phyloP scores from a whole-genome alignment of 2,888 invertebrate species.

The Orthosia incerta region DNA sequence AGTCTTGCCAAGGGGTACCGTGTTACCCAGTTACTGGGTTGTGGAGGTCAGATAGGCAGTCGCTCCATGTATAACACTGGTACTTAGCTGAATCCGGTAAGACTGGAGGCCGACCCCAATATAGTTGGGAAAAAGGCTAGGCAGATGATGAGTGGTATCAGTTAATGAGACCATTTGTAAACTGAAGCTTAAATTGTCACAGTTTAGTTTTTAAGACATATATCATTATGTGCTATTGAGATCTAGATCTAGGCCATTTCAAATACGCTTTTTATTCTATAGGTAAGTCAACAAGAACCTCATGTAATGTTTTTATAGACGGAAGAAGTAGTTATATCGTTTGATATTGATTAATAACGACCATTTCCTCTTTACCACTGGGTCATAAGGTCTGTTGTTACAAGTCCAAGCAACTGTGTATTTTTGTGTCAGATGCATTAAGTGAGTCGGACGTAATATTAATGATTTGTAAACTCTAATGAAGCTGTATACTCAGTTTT shows the following conservation, averaged over 20 bases:
- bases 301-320: slow-evolving; percentile 1
- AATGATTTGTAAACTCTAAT: neutral
- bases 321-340: slow-evolving; percentile 31
- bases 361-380: slow-evolving; percentile 39
- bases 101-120: too few species aligned
- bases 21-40: too few species aligned
- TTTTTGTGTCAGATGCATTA: slow-evolving; percentile 1
- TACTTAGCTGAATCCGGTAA: too few species aligned
- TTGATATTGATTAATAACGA: slow-evolving; percentile 45
- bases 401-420: slow-evolving; percentile 16
- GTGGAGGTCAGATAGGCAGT: too few species aligned
- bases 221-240: neutral
- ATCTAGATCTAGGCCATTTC: neutral
- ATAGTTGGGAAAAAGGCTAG: too few species aligned
- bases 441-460: neutral
- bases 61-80: too few species aligned
- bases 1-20: too few species aligned
- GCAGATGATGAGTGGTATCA: slow-evolving; percentile 14
- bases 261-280: neutral
- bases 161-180: neutral
- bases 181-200: neutral
- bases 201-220: neutral
- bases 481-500: too few species aligned
- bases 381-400: slow-evolving; percentile 26
- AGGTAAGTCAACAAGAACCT: neutral